phyloP scores from a whole-genome alignment of 2,113 vertebrate genomes.

The Anolis sagrei region DNA sequence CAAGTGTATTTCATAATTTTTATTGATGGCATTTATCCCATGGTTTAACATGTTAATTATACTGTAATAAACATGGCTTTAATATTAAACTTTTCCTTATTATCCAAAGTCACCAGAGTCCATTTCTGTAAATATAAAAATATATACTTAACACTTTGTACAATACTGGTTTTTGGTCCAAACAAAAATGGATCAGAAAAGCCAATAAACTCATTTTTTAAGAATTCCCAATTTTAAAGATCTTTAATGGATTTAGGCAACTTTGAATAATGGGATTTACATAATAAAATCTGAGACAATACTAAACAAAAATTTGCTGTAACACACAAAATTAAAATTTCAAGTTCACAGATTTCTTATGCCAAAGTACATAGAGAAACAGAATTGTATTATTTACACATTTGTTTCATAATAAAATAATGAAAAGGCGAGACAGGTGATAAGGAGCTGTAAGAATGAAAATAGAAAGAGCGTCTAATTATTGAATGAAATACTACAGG shows the following conservation, averaged over 20 bases:
- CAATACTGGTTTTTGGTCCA: constrained; percentile 99
- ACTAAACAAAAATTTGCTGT: constrained; percentile 89
- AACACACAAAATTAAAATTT: constrained; percentile 94
- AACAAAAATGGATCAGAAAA: constrained; percentile 99
- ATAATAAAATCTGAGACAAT: constrained; percentile 98
- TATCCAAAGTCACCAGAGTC: constrained; percentile 99
- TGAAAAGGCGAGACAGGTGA: constrained; percentile 81
- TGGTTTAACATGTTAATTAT: constrained; percentile 99
- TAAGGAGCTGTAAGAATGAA: constrained; percentile 80
- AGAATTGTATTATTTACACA: constrained; percentile 96
- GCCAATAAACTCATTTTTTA: constrained; percentile 99
- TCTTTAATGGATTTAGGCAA: constrained; percentile 99
- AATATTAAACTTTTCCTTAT: constrained; percentile 99
- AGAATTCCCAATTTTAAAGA: constrained; percentile 99
- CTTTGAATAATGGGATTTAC: constrained; percentile 99
- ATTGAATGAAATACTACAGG: constrained; percentile 88
- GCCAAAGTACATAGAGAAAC: constrained; percentile 85
- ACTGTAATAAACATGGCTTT: constrained; percentile 99
- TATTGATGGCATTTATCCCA: constrained; percentile 99
- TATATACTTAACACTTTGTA: constrained; percentile 99
- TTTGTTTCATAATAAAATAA: constrained; percentile 91
- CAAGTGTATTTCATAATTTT: constrained; percentile 85
- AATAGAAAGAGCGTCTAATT: constrained; percentile 85
- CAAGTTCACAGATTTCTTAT: constrained; percentile 97
- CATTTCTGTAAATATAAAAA: constrained; percentile 99